These are phyloP conservation scores for Phaetusa simplex DNA, from an alignment of 2,113 vertebrate genomes.

Conservation along the genomic window DNA sequence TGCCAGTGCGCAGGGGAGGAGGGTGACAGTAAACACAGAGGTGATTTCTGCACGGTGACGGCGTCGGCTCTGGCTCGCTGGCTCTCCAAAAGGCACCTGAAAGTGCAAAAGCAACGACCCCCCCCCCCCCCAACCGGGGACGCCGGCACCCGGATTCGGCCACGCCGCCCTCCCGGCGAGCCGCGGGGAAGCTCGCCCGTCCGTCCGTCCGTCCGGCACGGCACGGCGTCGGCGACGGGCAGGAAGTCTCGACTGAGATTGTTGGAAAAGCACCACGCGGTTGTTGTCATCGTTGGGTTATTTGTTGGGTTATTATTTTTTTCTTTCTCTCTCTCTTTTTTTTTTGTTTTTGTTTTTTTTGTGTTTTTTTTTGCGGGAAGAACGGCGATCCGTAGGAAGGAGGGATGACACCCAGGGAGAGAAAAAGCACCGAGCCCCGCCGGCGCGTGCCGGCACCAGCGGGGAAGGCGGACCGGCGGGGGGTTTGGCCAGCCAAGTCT, in stretches of 20 bases:
- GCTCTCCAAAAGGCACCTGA: constrained; percentile 76
- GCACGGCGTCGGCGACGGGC: neutral
- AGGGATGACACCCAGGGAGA: constrained; percentile 48
- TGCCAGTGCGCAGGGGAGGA: constrained; percentile 43
- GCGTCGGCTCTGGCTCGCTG: constrained; percentile 47
- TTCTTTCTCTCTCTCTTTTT: too few relatives aligned
- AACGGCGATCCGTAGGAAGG: constrained; percentile 33
- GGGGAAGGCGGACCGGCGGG: neutral
- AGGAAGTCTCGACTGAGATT: neutral
- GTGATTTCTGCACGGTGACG: constrained; percentile 40
- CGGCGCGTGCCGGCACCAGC: neutral
- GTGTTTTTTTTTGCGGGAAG: neutral
- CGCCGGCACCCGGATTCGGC: neutral
- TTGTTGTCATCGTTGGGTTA: neutral
- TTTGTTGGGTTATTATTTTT: neutral
- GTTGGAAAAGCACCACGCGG: constrained; percentile 46
- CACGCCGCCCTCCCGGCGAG: neutral
- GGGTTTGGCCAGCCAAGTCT: constrained; percentile 17
- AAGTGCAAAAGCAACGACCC: constrained; percentile 68
- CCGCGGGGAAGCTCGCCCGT: neutral
- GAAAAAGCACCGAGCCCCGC: constrained; percentile 25
- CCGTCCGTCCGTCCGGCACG: neutral
- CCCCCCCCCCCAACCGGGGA: neutral
- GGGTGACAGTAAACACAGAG: constrained; percentile 45
- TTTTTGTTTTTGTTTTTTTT: neutral